Evolutionary conservation across 2,797 vertebrate species (phyloP), one percentile per base, ranked within the genome.

Genomic region (Distichodus sexfasciatus): DNA sequence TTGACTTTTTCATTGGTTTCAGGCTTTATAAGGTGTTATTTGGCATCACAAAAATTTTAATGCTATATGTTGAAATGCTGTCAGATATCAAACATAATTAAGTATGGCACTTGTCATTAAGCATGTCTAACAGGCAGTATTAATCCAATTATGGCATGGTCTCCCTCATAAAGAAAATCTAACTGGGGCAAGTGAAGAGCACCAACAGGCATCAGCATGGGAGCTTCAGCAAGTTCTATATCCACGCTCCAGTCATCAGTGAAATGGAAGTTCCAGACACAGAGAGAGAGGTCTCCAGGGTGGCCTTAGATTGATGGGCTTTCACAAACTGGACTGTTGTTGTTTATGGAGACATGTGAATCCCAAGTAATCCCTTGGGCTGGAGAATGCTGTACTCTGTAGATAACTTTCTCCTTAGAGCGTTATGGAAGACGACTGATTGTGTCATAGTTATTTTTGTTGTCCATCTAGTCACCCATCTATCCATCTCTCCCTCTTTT

Each of bases 291-390:
- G 82, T 81, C 84, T 69, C 26, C 58, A 17, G 51, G 81, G 77
- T 47, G 72, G 75, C 6, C 44, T 1, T 72, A 85, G 85, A 88
- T 67, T 47, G 83, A 88, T 89, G 71, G 59, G 40, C 82, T 76
- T 70, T 43, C 64, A 74, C 66, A 40, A 74, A 40, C 47, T 79
- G 67, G 76, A 82, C 66, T 76, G 76, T 63, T 76, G 76, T 65
- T 83, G 80, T 88, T 86, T 87, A 83, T 85, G 82, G 70, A 71
- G 77, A 77, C 8, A 48, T 9, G 57, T n/a, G n/a, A n/a, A n/a
- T n/a, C n/a, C n/a, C n/a, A n/a, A n/a, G n/a, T n/a, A n/a, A n/a
- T n/a, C n/a, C n/a, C n/a, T n/a, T n/a, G n/a, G n/a, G n/a, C n/a
- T n/a, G n/a, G n/a, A n/a, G n/a, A n/a, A n/a, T n/a, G n/a, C n/a